phyloP scores from a whole-genome alignment of 2,797 vertebrate genomes.

The Alca torda region DNA sequence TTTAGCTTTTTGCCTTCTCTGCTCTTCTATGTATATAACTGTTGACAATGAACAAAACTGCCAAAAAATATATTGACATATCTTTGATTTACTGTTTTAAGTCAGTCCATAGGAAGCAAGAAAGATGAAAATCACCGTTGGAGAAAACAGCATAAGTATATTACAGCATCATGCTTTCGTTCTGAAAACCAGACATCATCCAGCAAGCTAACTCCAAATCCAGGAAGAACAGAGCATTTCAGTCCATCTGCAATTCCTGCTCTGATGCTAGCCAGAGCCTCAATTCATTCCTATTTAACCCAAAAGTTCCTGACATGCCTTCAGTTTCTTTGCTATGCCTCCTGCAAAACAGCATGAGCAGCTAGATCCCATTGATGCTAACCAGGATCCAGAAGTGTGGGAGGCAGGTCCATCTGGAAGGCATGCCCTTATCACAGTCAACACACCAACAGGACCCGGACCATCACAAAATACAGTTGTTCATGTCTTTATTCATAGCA shows the following conservation, averaged over 20 bases:
- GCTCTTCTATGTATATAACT: neutral
- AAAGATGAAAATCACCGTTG: neutral
- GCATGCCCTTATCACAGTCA: neutral
- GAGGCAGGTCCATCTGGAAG: neutral
- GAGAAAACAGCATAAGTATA: neutral
- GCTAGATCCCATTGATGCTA: neutral
- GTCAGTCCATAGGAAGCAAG: neutral
- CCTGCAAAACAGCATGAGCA: neutral
- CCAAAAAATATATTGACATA: slow-evolving; percentile 10
- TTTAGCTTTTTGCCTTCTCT: neutral
- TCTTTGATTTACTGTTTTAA: slow-evolving; percentile 1
- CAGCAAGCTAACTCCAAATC: neutral
- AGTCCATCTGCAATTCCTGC: neutral
- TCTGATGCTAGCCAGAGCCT: neutral
- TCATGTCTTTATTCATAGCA: neutral
- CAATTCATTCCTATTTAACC: neutral
- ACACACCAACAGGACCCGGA: neutral
- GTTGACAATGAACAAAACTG: neutral
- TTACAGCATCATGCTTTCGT: neutral
- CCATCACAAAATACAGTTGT: neutral
- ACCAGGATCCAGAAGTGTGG: neutral
- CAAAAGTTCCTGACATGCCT: neutral
- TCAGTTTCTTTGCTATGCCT: neutral
- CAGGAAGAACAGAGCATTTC: neutral
- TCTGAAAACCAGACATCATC: neutral